Percentiles rank a stretch among this genome's conserved stretches.
Conservation (phyloP, 1,140 invertebrate genomes). For the Cydia splendana region DNA sequence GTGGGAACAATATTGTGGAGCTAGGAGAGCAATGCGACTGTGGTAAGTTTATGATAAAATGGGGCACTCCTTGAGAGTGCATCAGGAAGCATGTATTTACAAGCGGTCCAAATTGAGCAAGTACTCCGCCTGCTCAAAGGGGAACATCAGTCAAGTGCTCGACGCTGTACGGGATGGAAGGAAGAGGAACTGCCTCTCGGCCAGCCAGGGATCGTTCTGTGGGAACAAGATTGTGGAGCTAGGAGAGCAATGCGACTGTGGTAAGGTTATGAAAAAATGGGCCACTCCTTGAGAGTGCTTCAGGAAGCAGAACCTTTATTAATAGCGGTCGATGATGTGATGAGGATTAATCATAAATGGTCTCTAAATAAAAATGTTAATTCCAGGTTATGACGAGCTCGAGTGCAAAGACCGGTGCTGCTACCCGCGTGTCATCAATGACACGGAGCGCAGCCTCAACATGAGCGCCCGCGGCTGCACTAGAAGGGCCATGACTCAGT, state of each 20-base stretch:
- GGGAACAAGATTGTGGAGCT: slow-evolving; percentile 99
- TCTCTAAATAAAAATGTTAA: neutral
- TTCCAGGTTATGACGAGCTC: slow-evolving; percentile 90
- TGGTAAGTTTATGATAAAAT: neutral
- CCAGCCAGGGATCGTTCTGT: slow-evolving; percentile 96
- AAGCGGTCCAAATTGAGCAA: slow-evolving; percentile 80
- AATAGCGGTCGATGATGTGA: too few species aligned
- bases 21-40: slow-evolving; percentile 99
- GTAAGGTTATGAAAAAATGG: neutral
- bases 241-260: slow-evolving; percentile 98
- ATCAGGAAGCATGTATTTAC: slow-evolving; percentile 88
- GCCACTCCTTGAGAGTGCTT: neutral
- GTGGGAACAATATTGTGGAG: slow-evolving; percentile 99
- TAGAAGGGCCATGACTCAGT: slow-evolving; percentile 88
- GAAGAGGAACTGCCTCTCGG: slow-evolving; percentile 97
- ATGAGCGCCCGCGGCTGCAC: slow-evolving; percentile 89
- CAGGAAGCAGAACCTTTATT: too few species aligned
- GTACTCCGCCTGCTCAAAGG: slow-evolving; percentile 95
- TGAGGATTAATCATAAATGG: too few species aligned
- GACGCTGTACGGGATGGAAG: slow-evolving; percentile 94
- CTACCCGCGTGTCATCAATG: slow-evolving; percentile 90
- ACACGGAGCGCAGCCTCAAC: slow-evolving; percentile 85
- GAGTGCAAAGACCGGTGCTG: slow-evolving; percentile 98
- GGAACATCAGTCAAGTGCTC: slow-evolving; percentile 96
- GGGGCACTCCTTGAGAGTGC: slow-evolving; percentile 71